Evolutionary conservation across 2,888 invertebrate genomes (phyloP), one percentile per base, ranked within the genome.

Genomic region (Drosophila silvestris): DNA sequence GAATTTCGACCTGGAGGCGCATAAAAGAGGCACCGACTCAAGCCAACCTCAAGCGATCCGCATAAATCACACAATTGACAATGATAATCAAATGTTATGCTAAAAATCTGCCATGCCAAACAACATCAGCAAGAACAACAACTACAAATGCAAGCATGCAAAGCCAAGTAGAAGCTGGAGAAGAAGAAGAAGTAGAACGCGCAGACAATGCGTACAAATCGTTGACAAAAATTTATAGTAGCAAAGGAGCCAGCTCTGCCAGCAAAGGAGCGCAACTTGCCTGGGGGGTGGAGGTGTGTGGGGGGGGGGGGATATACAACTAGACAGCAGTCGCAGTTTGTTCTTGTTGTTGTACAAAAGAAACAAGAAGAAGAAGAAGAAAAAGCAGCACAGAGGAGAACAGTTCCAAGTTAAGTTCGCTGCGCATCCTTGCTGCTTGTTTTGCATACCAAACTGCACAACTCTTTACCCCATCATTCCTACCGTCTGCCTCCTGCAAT

Each of bases 211-310:
- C 89, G 90, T 88, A 88, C 89, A 88, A 90, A 88, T 88, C 88
- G 88, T 86, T 90, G 90, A 90, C 88, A 88, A 90, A 88, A 88
- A 88, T 86, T 80, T 88, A 90, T 90, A 85, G 90, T 88, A 88
- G 90, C 88, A 76, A 82, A 82, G 71, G 60, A 70, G 58, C 47
- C 68, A 74, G 66, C 33, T 41, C 30, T 16, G 50, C 22, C 59
- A 69, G 59, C 66, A 54, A 19, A 50, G 30, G 41, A 54, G 47
- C 30, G 57, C 33, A n/a, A 33, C 30, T 44, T n/a, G 26, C 9
- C 2, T 10, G 12, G 33, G 28, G 53, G 41, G 3, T 2, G 41
- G 7, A 12, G 28, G 33, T 12, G 14, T 16, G 16, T 30, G 5
- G 6, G 12, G 33, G 33, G 14, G 28, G 33, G n/a, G 22, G 4